Evolutionary conservation across 2,888 invertebrate genomes (phyloP), one percentile per base, ranked within the genome.

Genomic region (Melinaea marsaeus): DNA sequence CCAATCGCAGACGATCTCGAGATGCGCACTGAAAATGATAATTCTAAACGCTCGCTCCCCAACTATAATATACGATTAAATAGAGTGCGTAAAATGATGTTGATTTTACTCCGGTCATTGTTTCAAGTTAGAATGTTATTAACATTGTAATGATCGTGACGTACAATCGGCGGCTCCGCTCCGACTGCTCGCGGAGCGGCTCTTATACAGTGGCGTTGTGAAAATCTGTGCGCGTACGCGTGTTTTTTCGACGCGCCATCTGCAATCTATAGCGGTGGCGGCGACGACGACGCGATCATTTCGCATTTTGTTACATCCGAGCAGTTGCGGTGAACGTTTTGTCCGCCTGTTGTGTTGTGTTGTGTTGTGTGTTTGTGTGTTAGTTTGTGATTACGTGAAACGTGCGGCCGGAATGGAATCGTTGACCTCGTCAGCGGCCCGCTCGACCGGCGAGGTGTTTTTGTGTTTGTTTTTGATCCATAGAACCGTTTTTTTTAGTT

Each of bases 141-240:
- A 77, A 75, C 73, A 76, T 77, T 77, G 75, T 77, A 71, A 75
- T 75, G 75, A 78, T 73, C 75, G 73, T 71, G 74, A 72, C 74
- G 72, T 68, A 68, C 74, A 74, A 75, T 73, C 71, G 73, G 71
- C 72, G 71, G 70, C 68, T 60, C 66, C 71, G 72, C 66, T 63
- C 67, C 72, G 72, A 73, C 73, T 63, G 61, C 64, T 57, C 51
- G 54, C 64, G 55, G 58, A 72, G 73, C 76, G 11, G 22, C 22
- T 42, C 11, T 7, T 71, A 32, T 51, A 79, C 86, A 89, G 87
- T 88, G 86, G 82, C 85, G 77, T 79, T 78, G 85, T 80, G 86
- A 80, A 81, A 82, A 84, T 79, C 79, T 77, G 69, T 78, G 81
- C 82, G 88, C 80, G 79, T 76, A 78, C 88, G 86, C 89, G 89